These are phyloP conservation scores for Melanostoma mellinum DNA, from an alignment of 2,888 invertebrate genomes.

Conservation along the genomic window DNA sequence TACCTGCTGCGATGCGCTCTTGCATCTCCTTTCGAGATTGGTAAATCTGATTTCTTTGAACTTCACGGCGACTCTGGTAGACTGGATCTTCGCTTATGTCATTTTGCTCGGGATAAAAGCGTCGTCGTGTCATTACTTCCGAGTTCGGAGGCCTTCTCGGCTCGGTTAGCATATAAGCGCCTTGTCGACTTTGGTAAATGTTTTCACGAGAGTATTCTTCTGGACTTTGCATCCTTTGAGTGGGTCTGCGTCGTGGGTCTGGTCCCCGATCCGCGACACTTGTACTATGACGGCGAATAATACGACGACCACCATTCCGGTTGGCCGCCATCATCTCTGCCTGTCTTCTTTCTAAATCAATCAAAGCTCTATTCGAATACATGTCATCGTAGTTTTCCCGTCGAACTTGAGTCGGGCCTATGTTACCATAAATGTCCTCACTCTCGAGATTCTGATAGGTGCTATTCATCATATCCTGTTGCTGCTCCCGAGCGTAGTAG, in stretches of 20 bases:
- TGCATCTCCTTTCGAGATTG: constrained; percentile 82
- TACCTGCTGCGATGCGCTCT: constrained; percentile 80
- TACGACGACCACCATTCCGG: constrained; percentile 75
- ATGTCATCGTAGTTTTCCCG: constrained; percentile 79
- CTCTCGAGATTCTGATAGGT: constrained; percentile 81
- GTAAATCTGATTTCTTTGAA: constrained; percentile 80
- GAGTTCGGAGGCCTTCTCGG: constrained; percentile 80
- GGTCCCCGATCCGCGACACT: constrained; percentile 80
- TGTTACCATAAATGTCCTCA: constrained; percentile 81
- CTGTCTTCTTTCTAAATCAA: constrained; percentile 81
- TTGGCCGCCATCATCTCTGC: constrained; percentile 76
- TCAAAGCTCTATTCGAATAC: constrained; percentile 81
- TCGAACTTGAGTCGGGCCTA: constrained; percentile 73
- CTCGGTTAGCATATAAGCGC: constrained; percentile 79
- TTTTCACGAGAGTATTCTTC: constrained; percentile 76
- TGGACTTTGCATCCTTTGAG: constrained; percentile 65
- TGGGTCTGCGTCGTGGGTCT: constrained; percentile 74
- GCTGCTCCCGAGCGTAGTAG: constrained; percentile 74
- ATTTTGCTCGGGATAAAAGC: constrained; percentile 79
- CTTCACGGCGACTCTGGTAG: constrained; percentile 81
- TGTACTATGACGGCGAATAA: constrained; percentile 81
- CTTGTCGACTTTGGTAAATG: constrained; percentile 80
- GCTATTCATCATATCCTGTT: constrained; percentile 77
- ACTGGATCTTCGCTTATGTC: constrained; percentile 78
- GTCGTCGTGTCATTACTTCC: constrained; percentile 80